phyloP scores from a whole-genome alignment of 2,113 vertebrate genomes.

The Protobothrops flavoviridis region DNA sequence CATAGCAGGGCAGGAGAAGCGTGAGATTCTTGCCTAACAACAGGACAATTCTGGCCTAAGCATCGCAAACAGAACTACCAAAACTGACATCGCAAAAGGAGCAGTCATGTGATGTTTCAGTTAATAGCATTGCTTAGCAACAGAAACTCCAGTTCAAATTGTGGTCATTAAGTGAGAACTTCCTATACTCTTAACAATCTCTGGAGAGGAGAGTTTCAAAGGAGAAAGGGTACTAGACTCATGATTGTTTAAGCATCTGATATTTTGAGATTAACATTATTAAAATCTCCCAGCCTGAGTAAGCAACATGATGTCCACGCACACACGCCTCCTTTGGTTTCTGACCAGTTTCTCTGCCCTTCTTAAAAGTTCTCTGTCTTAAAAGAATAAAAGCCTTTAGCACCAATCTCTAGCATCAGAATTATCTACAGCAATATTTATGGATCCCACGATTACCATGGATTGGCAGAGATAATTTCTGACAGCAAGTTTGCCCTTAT shows the following conservation, averaged over 20 bases:
- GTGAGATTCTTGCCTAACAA: not conserved
- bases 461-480: not conserved
- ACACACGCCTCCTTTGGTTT: not conserved
- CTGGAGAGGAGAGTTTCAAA: not conserved
- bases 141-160: not conserved
- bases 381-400: not conserved
- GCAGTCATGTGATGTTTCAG: not conserved
- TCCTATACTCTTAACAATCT: not conserved
- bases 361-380: not conserved
- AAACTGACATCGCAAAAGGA: not conserved
- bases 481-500: not conserved
- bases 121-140: not conserved
- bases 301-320: not conserved
- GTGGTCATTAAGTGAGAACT: not conserved
- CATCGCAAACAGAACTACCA: not conserved
- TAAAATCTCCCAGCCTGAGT: not conserved
- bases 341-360: not conserved
- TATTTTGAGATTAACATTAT: not conserved
- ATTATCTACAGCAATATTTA: not conserved
- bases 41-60: not conserved
- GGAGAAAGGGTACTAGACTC: not conserved
- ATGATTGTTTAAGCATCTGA: too few species aligned
- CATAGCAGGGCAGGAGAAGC: not conserved
- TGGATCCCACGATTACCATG: not conserved
- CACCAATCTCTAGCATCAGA: not conserved